phyloP scores from a whole-genome alignment of 30 jellyfish, hydroid and myxozoan species.

The Turritopsis rubra region DNA sequence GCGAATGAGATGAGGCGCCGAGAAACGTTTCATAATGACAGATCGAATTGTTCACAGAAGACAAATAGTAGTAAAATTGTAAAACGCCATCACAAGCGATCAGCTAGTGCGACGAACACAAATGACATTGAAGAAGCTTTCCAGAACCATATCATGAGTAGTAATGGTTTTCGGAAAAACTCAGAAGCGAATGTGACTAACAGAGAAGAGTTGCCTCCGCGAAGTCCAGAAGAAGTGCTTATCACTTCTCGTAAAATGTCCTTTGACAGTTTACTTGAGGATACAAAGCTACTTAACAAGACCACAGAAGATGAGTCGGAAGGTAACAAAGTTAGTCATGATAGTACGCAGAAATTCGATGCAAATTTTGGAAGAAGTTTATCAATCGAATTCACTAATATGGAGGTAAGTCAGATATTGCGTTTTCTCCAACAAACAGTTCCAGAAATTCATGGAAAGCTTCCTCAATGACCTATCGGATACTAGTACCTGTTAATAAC shows the following conservation, averaged over 20 bases:
- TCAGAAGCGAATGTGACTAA: neutral
- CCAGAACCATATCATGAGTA: neutral
- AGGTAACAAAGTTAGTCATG: neutral
- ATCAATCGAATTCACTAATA: neutral
- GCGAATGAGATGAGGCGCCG: neutral
- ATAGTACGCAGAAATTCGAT: neutral
- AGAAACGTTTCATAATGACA: neutral
- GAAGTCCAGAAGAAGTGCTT: neutral
- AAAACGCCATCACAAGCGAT: constrained; percentile 6
- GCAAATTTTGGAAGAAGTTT: neutral
- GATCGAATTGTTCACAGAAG: neutral
- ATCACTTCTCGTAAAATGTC: constrained; percentile 1
- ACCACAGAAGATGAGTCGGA: neutral
- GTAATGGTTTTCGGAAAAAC: neutral
- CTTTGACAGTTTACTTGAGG: neutral
- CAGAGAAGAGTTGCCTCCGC: neutral
- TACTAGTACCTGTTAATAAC: too few species aligned
- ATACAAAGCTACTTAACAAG: neutral
- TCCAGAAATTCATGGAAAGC: too few species aligned
- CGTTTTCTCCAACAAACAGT: too few species aligned
- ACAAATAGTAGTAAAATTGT: neutral
- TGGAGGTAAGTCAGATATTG: neutral
- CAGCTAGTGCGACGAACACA: constrained; percentile 6
- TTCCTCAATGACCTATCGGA: too few species aligned
- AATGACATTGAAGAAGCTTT: neutral